Evolutionary conservation across 2,888 invertebrate species (phyloP), one percentile per base, ranked within the genome.

Genomic region (Drosophila ustulata): DNA sequence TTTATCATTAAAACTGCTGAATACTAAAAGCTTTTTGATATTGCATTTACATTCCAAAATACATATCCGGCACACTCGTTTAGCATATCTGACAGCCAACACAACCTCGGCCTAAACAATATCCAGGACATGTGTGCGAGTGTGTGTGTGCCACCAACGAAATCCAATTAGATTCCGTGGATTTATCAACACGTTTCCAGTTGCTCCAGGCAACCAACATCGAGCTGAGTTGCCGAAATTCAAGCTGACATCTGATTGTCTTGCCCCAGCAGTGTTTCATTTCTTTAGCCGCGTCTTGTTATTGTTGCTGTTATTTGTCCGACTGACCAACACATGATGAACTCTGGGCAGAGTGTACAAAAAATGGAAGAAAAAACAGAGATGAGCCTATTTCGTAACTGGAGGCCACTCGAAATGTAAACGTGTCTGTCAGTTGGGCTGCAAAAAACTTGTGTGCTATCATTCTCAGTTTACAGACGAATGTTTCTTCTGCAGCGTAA

Each of bases 241-340:
- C 71, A 74, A 75, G 75, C 88, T 85, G 88, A 78, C 69, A 78
- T 82, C 77, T 87, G 82, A 79, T 79, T 82, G 82, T 82, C 82
- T 64, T 78, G 72, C 57, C 72, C 43, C 57, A 56, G 63, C 66
- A 75, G 55, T 61, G 50, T 62, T 74, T 51, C 66, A 62, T 66
- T 63, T 47, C 13, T 43, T 9, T 50, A 34, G 34, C 32, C 34
- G 30, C 9, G 23, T 18, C 41, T 41, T 23, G 30, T 52, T 72
- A 41, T 30, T 51, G 53, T 55, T 62, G 67, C 53, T 62, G 51
- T 47, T 58, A 41, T 55, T 59, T 45, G 37, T 25, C 41, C 23
- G 39, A 45, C 70, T 66, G 64, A 37, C 62, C 52, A 53, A 84
- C 84, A 84, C 66, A 71, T 82, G 88, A 88, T 86, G 84, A 86